Percentiles rank a stretch among this genome's conserved stretches.
Conservation (phyloP, 2,888 invertebrate species). For the Drosophila emarginata region DNA sequence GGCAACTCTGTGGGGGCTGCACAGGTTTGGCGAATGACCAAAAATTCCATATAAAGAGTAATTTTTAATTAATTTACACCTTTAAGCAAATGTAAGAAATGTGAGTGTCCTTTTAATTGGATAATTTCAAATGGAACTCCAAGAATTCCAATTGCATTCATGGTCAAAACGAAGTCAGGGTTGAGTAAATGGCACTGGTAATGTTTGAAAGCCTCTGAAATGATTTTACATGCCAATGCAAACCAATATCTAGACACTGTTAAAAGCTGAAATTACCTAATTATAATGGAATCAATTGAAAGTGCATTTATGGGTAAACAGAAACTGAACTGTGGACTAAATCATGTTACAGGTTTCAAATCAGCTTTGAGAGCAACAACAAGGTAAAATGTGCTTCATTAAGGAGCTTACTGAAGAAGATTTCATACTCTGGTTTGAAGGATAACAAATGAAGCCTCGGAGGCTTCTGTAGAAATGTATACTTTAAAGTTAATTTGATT, state of each 20-base stretch:
- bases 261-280: background rate
- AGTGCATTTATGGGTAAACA: background rate
- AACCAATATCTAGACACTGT: background rate
- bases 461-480: background rate
- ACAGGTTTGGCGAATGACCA: slow-evolving; percentile 51
- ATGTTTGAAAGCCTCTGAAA: too few species aligned
- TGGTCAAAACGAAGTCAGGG: background rate
- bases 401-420: background rate
- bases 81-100: background rate
- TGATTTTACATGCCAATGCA: background rate
- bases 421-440: background rate
- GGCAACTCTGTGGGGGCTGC: slow-evolving; percentile 43
- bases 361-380: background rate
- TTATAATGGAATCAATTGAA: background rate
- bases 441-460: background rate
- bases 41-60: slow-evolving; percentile 8
- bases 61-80: slow-evolving; percentile 5
- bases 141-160: background rate
- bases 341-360: background rate
- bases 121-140: background rate
- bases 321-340: background rate
- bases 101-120: background rate
- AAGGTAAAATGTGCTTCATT: background rate
- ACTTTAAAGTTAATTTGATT: too few species aligned
- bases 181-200: background rate